Percentiles rank a stretch among this genome's conserved stretches.
These are phyloP conservation scores for Helleia helle DNA, from an alignment of 2,888 invertebrate genomes.

Conservation along the genomic window DNA sequence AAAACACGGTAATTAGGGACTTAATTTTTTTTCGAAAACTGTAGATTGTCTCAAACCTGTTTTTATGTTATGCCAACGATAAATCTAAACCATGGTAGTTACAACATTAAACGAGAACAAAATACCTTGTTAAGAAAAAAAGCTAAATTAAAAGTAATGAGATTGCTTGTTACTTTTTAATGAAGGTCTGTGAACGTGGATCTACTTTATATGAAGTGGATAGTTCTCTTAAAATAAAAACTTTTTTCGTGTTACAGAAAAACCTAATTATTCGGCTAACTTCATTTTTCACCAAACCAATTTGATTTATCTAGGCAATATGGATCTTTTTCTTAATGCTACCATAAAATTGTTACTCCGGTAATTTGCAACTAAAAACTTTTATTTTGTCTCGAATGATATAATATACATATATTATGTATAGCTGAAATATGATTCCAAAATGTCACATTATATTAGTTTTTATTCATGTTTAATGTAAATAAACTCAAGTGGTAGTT, in stretches of 20 bases:
- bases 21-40: no score
- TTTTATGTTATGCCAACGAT: neutral
- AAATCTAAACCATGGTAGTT: neutral
- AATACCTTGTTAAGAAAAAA: slow-evolving; percentile 1
- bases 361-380: no score
- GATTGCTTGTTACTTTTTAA: slow-evolving; percentile 7
- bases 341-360: no score
- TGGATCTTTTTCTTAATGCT: slow-evolving; percentile 10
- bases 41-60: no score
- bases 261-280: slow-evolving; percentile 4
- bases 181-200: slow-evolving; percentile 5
- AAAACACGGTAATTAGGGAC: no score
- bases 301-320: slow-evolving; percentile 5
- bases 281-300: neutral
- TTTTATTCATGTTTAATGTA: no score
- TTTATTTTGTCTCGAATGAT: no score
- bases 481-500: no score
- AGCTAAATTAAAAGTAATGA: slow-evolving; percentile 5
- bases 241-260: slow-evolving; percentile 1
- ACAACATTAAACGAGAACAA: neutral
- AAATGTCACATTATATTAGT: no score
- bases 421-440: no score
- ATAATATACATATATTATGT: no score
- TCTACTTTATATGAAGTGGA: slow-evolving; percentile 2
- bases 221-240: slow-evolving; percentile 5